Evolutionary conservation across 2,113 vertebrate genomes (phyloP), one percentile per base, ranked within the genome.

Genomic region (Benitochromis conjunctus): DNA sequence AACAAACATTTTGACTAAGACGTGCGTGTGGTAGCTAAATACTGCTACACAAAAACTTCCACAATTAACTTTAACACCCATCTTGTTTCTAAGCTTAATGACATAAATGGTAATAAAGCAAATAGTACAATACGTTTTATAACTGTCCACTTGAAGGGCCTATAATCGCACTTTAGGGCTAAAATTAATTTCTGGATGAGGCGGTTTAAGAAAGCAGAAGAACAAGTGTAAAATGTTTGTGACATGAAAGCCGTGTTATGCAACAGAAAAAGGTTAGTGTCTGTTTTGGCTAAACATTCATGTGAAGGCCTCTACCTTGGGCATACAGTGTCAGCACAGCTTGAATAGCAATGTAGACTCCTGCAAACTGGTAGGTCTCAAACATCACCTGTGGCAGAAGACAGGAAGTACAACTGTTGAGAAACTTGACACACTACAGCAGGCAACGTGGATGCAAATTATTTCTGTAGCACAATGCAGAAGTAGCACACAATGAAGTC

Each of bases 281-380:
- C 26, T 0, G 4, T 57, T 79, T 48, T 16, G 10, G 36, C 24
- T 11, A 18, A 79, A 53, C 5, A 2, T 77, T 18, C n/a, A 19
- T 8, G 13, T 93, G 78, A 94, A 24, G 36, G 19, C 7, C 34
- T 96, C 83, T 96, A 99, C 98, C 98, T 98, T 99, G 98, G 88
- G 98, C 98, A 90, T 99, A 99, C 36, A 99, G 96, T 76, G 98
- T 99, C 90, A 99, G 96, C 91, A 99, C 98, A 85, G 98, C 98
- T 94, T 99, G 98, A 93, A 99, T 99, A 80, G 98, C 98, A 90
- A 99, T 98, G 91, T 99, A 99, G 48, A 99, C 98, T 24, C 98
- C 98, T 91, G 96, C 96, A 95, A 99, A 99, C 94, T 99, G 98
- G 94, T 99, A 99, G 0, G 97, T 99, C 96, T 99, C 98, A 96